Base-by-base conservation (phyloP, 2,888 invertebrate species). In the Odontothrips loti region DNA sequence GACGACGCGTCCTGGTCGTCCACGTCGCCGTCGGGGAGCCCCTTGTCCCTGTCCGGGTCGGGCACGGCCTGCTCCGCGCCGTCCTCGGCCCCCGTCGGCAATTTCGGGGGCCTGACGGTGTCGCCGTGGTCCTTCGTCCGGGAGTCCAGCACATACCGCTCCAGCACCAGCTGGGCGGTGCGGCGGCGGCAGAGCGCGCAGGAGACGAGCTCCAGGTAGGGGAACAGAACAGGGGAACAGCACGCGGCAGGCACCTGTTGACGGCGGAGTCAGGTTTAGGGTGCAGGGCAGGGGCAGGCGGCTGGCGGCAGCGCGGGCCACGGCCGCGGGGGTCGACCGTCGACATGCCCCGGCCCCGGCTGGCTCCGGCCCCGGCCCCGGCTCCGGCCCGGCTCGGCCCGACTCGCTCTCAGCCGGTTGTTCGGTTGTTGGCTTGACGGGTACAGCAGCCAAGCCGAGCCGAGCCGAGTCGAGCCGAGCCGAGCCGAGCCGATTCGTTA, bases 1-100 rank as follows among this genome's bases (percentile, higher is more conserved):
- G 68, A 75, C 68, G 68, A 75, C 68, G 68, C 27, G 68, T 75
- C 68, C 68, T 75, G 68, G 68, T 75, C 68, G 68, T 75, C 68
- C 23, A 75, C 68, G 23, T 75, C 68, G 68, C 68, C 68, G 23
- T 75, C 68, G 12, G 68, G 27, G 68, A 75, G 68, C 68, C 68
- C 68, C 1, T 10, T 75, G 23, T 75, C 68, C 58, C 17, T 20
- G 68, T n/a, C 68, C 23, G 68, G 23, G 58, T 58, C 58, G 51
- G 58, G 58, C 27, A 23, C 68, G 68, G 12, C 68, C 11, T 9
- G 12, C 4, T n/a, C 68, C 68, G 27, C 27, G 68, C 27, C 68
- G 27, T 12, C 58, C 17, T 17, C 58, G 23, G 23, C 68, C 68
- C 58, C 17, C 17, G 58, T 15, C 58, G 58, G 58, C 58, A 17